Base-by-base conservation (phyloP, 2,888 invertebrate genomes). In the Thecophora atra region DNA sequence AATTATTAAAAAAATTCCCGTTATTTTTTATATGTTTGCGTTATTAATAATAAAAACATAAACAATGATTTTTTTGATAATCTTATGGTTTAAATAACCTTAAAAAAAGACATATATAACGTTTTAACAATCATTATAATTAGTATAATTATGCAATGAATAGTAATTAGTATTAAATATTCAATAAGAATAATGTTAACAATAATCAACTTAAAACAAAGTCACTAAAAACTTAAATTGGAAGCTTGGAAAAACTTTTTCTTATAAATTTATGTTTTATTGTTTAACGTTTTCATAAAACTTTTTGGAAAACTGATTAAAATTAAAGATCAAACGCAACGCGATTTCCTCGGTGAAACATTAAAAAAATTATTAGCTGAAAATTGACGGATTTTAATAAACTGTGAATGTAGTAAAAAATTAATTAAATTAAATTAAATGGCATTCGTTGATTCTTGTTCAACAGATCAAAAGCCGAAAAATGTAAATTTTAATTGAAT, bases 111-210 rank as follows among this genome's bases (percentile, higher is more conserved):
- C n/a, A n/a, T n/a, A n/a, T n/a, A n/a, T n/a, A n/a, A n/a, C n/a
- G n/a, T n/a, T n/a, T n/a, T n/a, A n/a, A n/a, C n/a, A n/a, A n/a
- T n/a, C n/a, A n/a, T n/a, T n/a, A n/a, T n/a, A 6, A 56, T 15
- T 26, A 56, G 24, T 56, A 56, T 21, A 54, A 54, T 1, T 54
- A 21, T 21, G 13, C 3, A 54, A 19, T 24, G 24, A 7, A 56
- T 56, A 56, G 37, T 5, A 17, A 37, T 15, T 28, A 60, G 24
- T 54, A 56, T 54, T 68, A 56, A 70, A 37, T 37, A 37, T 37
- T 37, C 37, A 8, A 37, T 37, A 70, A 62, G n/a, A 73, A 74
- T 62, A 70, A 51, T 58, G 26, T 65, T 52, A 62, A 54, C 42
- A 42, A 52, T 26, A 47, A n/a, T 47, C 37, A 37, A 37, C 6